Percentiles rank a stretch among this genome's conserved stretches.
phyloP scores from a whole-genome alignment of 2,797 vertebrate species.

The Sciurus carolinensis region DNA sequence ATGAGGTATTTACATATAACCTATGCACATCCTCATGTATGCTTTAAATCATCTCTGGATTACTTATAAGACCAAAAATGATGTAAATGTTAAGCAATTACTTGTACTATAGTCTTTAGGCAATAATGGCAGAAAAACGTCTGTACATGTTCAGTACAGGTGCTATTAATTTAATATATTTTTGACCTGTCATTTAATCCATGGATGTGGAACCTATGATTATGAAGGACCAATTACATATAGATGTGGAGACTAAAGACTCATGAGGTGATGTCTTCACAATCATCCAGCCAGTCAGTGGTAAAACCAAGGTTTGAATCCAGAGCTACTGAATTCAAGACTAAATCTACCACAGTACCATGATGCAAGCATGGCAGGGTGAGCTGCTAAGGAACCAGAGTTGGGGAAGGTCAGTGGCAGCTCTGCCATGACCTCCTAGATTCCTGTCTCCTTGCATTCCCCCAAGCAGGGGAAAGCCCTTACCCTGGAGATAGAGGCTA shows the following conservation, averaged over 20 bases:
- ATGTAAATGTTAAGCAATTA: neutral
- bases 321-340: conserved; percentile 47
- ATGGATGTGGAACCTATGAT: neutral
- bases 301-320: conserved; percentile 50
- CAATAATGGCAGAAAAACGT: neutral
- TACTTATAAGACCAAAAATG: neutral
- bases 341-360: neutral
- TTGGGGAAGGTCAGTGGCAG: neutral
- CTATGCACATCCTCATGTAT: neutral
- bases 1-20: neutral
- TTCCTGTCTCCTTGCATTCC: neutral
- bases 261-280: neutral
- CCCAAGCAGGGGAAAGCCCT: conserved; percentile 11
- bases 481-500: conserved; percentile 19
- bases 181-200: neutral
- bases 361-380: neutral
- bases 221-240: neutral
- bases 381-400: neutral
- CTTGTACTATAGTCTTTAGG: neutral
- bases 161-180: neutral
- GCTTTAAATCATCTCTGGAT: neutral
- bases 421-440: neutral
- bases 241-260: neutral
- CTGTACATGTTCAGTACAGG: neutral
- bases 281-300: conserved; percentile 2